Conservation (phyloP, 2,113 vertebrate species). For the Neofelis nebulosa region DNA sequence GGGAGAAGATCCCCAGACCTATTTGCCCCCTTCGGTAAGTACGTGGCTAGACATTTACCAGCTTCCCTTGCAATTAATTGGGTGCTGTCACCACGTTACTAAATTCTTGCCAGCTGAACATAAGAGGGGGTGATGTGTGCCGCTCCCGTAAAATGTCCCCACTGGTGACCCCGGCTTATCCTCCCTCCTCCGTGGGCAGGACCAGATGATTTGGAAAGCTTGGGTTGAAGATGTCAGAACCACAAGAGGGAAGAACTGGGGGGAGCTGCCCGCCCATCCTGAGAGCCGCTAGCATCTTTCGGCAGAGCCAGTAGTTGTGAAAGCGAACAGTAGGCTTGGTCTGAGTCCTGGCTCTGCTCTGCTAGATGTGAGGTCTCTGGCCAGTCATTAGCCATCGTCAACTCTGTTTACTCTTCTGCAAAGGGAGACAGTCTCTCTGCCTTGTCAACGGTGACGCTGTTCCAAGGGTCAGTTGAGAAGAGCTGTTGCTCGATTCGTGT, state of each 20-base stretch:
- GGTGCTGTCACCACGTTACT: no score
- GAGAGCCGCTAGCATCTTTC: fast-evolving
- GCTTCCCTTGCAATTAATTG: background rate
- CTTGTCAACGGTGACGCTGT: background rate
- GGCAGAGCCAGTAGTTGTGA: fast-evolving
- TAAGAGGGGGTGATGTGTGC: background rate
- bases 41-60: fast-evolving
- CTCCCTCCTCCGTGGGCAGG: background rate
- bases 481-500: fast-evolving
- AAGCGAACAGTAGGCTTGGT: fast-evolving
- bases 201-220: background rate
- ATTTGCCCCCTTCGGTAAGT: no score
- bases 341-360: background rate
- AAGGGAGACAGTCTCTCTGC: background rate
- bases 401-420: background rate
- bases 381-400: background rate
- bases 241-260: fast-evolving
- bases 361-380: background rate
- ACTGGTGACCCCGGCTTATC: no score
- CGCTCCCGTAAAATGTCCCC: background rate
- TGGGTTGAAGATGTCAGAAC: background rate
- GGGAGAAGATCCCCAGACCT: no score
- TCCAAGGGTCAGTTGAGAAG: background rate
- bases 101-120: background rate
- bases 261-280: no score